phyloP scores from a whole-genome alignment of 1,140 invertebrate genomes.

The Oryctes rhinoceros region DNA sequence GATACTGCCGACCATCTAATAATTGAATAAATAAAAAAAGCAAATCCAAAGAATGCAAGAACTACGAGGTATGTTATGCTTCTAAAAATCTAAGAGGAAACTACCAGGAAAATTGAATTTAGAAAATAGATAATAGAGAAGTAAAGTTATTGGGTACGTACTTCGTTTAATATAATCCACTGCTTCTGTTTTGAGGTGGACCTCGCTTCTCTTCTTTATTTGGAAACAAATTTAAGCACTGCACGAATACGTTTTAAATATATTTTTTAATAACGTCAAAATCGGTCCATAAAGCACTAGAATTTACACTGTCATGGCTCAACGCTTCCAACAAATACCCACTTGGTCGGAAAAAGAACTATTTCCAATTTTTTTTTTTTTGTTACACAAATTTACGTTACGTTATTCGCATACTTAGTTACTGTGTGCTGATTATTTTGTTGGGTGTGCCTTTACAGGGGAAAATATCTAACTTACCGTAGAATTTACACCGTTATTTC shows the following conservation, averaged over 20 bases:
- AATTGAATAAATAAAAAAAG: neutral
- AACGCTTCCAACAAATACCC: slow-evolving; percentile 50
- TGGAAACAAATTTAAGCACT: neutral
- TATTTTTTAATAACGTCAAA: slow-evolving; percentile 45
- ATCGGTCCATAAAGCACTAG: slow-evolving; percentile 50
- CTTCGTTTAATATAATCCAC: neutral
- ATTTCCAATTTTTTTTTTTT: slow-evolving; percentile 45
- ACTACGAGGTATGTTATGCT: no score
- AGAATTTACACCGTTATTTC: slow-evolving; percentile 52
- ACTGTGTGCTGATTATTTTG: slow-evolving; percentile 41
- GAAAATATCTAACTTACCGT: slow-evolving; percentile 53
- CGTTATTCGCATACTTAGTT: slow-evolving; percentile 48
- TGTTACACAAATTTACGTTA: slow-evolving; percentile 25
- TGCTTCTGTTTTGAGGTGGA: neutral
- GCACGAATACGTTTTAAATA: slow-evolving; percentile 43
- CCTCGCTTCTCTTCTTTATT: neutral
- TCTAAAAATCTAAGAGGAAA: no score
- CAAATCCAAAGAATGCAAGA: neutral
- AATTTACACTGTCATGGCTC: slow-evolving; percentile 54
- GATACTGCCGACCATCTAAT: neutral
- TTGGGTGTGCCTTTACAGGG: slow-evolving; percentile 45
- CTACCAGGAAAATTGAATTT: no score
- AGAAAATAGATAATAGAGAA: neutral
- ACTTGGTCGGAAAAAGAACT: slow-evolving; percentile 44
- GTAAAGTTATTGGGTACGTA: neutral